These are phyloP conservation scores for Theropithecus gelada DNA, from an alignment of 2,113 vertebrate genomes.

Conservation along the genomic window DNA sequence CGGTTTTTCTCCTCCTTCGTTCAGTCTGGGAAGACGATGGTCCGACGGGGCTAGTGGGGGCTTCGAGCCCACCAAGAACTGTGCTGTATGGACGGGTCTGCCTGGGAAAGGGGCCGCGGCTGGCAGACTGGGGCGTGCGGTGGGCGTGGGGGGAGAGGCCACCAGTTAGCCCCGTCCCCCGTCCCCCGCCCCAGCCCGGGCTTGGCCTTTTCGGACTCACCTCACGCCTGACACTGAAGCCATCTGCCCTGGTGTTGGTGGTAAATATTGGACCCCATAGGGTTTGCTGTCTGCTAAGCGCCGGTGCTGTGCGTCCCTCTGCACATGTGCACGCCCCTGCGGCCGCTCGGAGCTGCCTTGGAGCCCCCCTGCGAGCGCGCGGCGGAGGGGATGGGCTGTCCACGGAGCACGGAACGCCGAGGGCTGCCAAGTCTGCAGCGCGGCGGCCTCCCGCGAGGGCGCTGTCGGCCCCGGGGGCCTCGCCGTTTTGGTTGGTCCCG, in stretches of 20 bases:
- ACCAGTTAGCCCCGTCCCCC: no score
- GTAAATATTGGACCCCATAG: not conserved
- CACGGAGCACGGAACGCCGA: no score
- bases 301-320: no score
- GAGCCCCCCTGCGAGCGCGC: no score
- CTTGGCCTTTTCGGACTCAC: not conserved
- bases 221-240: not conserved
- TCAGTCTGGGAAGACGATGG: not conserved
- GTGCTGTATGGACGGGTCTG: not conserved
- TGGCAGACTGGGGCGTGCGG: not conserved
- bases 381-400: no score
- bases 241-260: not conserved
- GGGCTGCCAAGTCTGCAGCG: no score
- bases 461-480: no score
- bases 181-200: not conserved
- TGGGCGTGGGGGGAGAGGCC: not conserved
- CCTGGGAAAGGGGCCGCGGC: no score
- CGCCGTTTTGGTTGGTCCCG: no score
- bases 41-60: fast-evolving
- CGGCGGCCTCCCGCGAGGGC: no score
- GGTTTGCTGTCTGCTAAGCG: not conserved
- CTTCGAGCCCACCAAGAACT: not conserved
- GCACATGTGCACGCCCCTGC: no score
- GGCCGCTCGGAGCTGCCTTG: no score
- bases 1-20: not conserved